A percentile compares a stretch with the other conserved stretches of the same genome.
phyloP scores from a whole-genome alignment of 2,888 invertebrate species.

The Plagiodera versicolora region DNA sequence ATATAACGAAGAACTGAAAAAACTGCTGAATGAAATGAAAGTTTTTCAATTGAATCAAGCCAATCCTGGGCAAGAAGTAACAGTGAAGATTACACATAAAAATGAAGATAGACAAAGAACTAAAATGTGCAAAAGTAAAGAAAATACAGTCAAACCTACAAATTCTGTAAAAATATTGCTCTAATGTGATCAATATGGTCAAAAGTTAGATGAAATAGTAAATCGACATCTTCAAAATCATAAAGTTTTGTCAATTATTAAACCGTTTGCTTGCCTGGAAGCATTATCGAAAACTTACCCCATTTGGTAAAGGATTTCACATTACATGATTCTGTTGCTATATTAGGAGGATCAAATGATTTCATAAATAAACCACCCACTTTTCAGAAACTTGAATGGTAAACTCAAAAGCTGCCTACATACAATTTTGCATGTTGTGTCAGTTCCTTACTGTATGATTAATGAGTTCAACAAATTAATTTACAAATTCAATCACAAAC shows the following conservation, averaged over 20 bases:
- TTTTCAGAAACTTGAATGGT: constrained; percentile 1
- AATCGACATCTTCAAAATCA: constrained; percentile 5
- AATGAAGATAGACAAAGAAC: constrained; percentile 3
- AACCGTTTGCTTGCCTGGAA: constrained; percentile 8
- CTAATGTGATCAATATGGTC: constrained; percentile 10
- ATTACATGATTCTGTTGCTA: constrained; percentile 12
- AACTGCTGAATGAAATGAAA: constrained; percentile 5
- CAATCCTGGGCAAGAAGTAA: constrained; percentile 6
- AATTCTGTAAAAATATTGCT: constrained; percentile 9
- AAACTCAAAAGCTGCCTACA: constrained; percentile 7
- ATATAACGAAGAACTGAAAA: constrained; percentile 6
- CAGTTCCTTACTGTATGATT: constrained; percentile 8
- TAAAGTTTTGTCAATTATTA: constrained; percentile 9
- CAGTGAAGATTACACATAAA: background rate
- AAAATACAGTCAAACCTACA: background rate
- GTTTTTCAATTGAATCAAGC: constrained; percentile 5
- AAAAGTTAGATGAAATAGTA: constrained; percentile 12
- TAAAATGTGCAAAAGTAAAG: background rate
- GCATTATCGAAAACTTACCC: constrained; percentile 11
- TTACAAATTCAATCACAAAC: constrained; percentile 6
- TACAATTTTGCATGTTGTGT: constrained; percentile 5
- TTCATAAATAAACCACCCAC: background rate
- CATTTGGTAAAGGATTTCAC: constrained; percentile 9
- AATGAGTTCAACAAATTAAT: background rate
- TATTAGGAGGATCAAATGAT: constrained; percentile 11